Evolutionary conservation across 2,113 vertebrate genomes (phyloP).

Genomic region (Casuarius casuarius): DNA sequence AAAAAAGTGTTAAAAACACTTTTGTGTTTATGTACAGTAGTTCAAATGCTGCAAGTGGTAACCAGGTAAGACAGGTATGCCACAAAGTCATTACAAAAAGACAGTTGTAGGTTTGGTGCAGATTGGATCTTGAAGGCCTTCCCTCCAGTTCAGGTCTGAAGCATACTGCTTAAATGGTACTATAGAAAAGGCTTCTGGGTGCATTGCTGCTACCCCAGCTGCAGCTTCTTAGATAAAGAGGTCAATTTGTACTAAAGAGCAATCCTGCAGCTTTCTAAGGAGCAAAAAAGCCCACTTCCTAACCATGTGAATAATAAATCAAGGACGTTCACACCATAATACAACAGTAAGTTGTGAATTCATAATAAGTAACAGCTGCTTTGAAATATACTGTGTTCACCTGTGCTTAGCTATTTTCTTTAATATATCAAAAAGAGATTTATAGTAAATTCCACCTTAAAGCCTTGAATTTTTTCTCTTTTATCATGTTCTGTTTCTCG

Average conservation of each 20-base stretch:
- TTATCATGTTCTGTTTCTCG: not conserved
- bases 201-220: not conserved
- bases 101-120: not conserved
- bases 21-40: rapidly evolving
- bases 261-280: not conserved
- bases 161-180: not conserved
- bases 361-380: not conserved
- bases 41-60: not conserved
- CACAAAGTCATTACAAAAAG: no score
- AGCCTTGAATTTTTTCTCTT: not conserved
- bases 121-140: not conserved
- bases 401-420: not conserved
- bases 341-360: not conserved
- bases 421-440: not conserved
- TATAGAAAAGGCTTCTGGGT: not conserved
- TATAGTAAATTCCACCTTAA: not conserved
- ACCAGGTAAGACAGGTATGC: not conserved
- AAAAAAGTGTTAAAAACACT: not conserved
- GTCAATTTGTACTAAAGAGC: not conserved
- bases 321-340: not conserved
- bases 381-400: not conserved
- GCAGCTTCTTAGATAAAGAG: not conserved
- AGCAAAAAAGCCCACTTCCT: not conserved
- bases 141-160: not conserved
- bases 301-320: not conserved